A percentile compares a stretch with the other conserved stretches of the same genome.
phyloP scores from a whole-genome alignment of 2,888 invertebrate genomes.

The Meliscaeva auricollis region DNA sequence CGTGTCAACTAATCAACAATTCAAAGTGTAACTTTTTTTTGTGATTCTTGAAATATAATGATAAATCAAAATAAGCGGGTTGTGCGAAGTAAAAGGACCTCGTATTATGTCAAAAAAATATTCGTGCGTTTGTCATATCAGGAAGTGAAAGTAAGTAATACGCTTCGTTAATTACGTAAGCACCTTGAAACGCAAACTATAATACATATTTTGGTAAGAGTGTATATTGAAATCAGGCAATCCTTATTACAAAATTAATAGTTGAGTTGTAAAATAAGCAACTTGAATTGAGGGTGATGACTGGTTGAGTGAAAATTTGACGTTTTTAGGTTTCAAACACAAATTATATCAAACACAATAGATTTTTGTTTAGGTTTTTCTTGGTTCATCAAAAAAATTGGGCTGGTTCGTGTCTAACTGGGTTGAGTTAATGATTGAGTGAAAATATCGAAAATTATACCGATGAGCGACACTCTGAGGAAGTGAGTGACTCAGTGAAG shows the following conservation, averaged over 20 bases:
- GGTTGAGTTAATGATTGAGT: too few species aligned
- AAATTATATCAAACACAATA: too few species aligned
- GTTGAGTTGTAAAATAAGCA: not conserved
- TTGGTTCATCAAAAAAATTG: too few species aligned
- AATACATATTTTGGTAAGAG: conserved; percentile 22
- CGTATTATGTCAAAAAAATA: conserved; percentile 4
- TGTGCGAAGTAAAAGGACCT: conserved; percentile 24
- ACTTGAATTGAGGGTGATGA: too few species aligned
- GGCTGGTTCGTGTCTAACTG: too few species aligned
- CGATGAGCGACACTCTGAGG: too few species aligned
- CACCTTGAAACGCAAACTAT: conserved; percentile 37
- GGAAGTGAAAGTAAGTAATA: conserved; percentile 66
- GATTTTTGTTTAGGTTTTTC: too few species aligned
- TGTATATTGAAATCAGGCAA: conserved; percentile 43
- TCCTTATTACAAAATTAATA: not conserved
- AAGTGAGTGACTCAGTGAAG: too few species aligned
- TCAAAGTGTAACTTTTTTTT: conserved; percentile 48
- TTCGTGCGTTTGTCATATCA: conserved; percentile 46
- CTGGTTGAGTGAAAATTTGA: too few species aligned
- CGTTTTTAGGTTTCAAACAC: too few species aligned
- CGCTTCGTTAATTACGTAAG: conserved; percentile 60
- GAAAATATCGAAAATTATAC: too few species aligned
- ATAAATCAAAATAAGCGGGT: conserved; percentile 26
- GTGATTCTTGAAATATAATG: conserved; percentile 45
- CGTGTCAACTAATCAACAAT: conserved; percentile 68